Evolutionary conservation across 2,888 invertebrate species (phyloP), one percentile per base, ranked within the genome.

Genomic region (Diarsia rubi): DNA sequence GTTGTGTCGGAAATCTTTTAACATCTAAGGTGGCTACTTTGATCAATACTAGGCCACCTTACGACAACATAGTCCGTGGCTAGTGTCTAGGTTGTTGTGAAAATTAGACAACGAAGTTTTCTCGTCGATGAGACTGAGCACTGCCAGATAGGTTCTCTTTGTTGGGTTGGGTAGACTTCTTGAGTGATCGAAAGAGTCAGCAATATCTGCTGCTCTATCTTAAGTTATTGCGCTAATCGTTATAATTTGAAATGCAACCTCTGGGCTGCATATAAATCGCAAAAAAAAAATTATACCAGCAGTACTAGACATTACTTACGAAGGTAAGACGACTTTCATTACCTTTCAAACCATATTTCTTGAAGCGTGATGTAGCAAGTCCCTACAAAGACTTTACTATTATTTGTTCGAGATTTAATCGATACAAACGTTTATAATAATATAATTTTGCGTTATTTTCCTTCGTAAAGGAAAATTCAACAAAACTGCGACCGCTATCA

Each of bases 271-370:
- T 49, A n/a, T 24, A 31, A 47, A 65, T 44, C 14, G 24, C 44
- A 16, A 73, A 62, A 66, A 65, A 59, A 57, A 27, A 27, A 37
- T 37, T 31, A 49, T 52, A 49, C 57, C 16, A 42, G 49, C 65
- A 72, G 71, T 77, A 49, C 79, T 47, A 59, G 57, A 45, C n/a
- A 67, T 42, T 66, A 44, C 52, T 62, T 52, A 62, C 47, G 83
- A 73, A 83, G 69, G 79, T 69, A 79, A 69, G 73, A 73, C 83
- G 83, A 79, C 73, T 81, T 81, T 81, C 81, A 69, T 83, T 81
- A 69, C 66, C 73, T 83, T 83, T 83, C 83, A 69, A 79, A 44
- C 47, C 65, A 83, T 82, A 73, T 78, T 73, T 78, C 72, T 81
- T 64, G 65, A 69, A 60, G 69, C 65, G 47, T 47, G 37, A 65